Conservation (phyloP, 2,888 invertebrate species). For the Zelleria hepariella region DNA sequence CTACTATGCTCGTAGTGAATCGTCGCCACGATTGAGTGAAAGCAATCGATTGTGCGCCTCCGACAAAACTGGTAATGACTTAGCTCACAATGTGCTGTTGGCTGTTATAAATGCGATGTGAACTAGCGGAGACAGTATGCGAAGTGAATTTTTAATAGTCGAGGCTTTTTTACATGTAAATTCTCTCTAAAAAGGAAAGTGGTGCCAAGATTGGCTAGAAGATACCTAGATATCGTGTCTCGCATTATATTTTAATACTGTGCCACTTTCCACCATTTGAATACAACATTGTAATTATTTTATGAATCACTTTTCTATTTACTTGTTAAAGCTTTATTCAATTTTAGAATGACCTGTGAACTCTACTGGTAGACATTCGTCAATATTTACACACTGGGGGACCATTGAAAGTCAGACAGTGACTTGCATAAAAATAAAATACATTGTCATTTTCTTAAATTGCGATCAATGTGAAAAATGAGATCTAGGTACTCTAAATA, state of each 20-base stretch:
- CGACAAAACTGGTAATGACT: slow-evolving; percentile 18
- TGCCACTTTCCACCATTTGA: neutral
- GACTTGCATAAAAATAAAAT: too few species aligned
- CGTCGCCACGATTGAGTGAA: slow-evolving; percentile 36
- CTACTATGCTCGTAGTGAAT: neutral
- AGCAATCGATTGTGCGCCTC: slow-evolving; percentile 32
- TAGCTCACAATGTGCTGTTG: neutral
- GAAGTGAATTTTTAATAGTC: neutral
- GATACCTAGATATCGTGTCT: neutral
- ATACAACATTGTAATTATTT: neutral
- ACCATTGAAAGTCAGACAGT: too few species aligned
- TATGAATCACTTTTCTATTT: neutral
- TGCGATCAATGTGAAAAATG: too few species aligned
- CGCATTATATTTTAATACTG: neutral
- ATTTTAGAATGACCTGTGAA: neutral
- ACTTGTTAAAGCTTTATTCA: neutral
- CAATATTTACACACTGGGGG: neutral
- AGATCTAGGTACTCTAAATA: too few species aligned
- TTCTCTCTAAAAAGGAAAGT: neutral
- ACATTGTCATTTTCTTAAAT: too few species aligned
- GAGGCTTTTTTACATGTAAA: neutral
- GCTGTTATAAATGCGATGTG: slow-evolving; percentile 13
- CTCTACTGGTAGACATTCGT: neutral
- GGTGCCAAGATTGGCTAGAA: neutral
- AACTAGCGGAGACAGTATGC: neutral